Evolutionary conservation across 2,113 vertebrate genomes (phyloP), one percentile per base, ranked within the genome.

Genomic region (Charadrius vociferus): DNA sequence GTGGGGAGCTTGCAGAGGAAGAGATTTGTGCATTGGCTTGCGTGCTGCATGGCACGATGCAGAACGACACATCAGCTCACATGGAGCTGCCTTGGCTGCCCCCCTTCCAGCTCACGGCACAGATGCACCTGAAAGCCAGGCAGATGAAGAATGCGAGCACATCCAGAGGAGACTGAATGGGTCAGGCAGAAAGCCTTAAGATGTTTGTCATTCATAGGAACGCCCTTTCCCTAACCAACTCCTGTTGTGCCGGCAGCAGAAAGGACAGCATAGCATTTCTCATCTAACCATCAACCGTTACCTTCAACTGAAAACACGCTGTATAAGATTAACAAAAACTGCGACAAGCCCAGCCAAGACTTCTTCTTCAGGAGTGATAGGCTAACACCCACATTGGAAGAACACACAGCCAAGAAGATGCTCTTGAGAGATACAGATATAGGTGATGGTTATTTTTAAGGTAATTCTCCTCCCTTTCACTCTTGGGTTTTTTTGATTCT

Each of bases 21-120:
- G 17, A 56, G 66, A 29, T 14, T 34, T 39, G 26, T 24, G 41
- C 18, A 3, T 2, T 11, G n/a, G 21, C 17, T 58, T 3, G 3
- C 2, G 1, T 0, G 4, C 65, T 74, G 26, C 1, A 0, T 24
- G 52, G 39, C 1, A 3, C 2, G 19, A 75, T 15, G 58, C 7
- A 16, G 63, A 77, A n/a, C 45, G 39, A 56, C 11, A 19, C 13
- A 14, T 20, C 23, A n/a, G 59, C 37, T 81, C 34, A 37, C 0
- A 0, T 1, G 20, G 37, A 71, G 41, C 45, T 65, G 62, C 39
- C 14, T 5, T 34, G 45, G 30, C 53, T 68, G 18, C 10, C 14
- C 14, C 18, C 4, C 50, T 88, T 59, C 61, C 70, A 87, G 36
- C 34, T 74, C 62, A 37, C 37, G 49, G 27, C 18, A 36, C 0